A percentile compares a stretch with the other conserved stretches of the same genome.
phyloP scores from a whole-genome alignment of 1,140 invertebrate species.

The Rhyacophila brunnea region DNA sequence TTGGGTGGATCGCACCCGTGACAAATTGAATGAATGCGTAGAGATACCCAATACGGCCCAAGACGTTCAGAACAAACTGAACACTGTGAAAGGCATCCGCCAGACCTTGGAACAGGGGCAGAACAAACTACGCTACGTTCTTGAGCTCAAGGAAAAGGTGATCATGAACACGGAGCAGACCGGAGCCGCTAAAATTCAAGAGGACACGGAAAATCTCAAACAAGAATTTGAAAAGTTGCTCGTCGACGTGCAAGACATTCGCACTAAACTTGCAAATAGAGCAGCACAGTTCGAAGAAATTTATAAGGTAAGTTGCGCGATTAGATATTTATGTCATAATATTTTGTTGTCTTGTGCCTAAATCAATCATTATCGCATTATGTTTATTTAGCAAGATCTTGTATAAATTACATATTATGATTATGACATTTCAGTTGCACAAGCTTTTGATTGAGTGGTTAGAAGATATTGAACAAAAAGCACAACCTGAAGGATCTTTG shows the following conservation, averaged over 20 bases:
- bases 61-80: conserved; percentile 81
- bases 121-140: conserved; percentile 82
- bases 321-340: background rate
- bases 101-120: conserved; percentile 88
- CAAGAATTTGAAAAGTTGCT: conserved; percentile 85
- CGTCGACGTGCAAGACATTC: conserved; percentile 73
- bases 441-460: conserved; percentile 80
- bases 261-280: conserved; percentile 69
- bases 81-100: conserved; percentile 78
- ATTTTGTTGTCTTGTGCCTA: no score
- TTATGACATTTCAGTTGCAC: conserved; percentile 53
- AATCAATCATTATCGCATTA: no score
- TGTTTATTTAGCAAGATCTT: background rate
- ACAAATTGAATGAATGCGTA: conserved; percentile 76
- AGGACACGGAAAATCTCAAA: conserved; percentile 84
- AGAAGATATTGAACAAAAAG: conserved; percentile 81
- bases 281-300: conserved; percentile 80
- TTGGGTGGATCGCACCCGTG: conserved; percentile 83
- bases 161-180: conserved; percentile 87
- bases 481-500: conserved; percentile 67
- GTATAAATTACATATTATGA: background rate
- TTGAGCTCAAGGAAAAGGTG: conserved; percentile 90
- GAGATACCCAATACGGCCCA: conserved; percentile 72
- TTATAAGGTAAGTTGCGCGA: conserved; percentile 63
- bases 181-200: conserved; percentile 83